A percentile compares a stretch with the other conserved stretches of the same genome.
Evolutionary conservation across 2,797 vertebrate genomes (phyloP).

Genomic region (Molossus molossus): DNA sequence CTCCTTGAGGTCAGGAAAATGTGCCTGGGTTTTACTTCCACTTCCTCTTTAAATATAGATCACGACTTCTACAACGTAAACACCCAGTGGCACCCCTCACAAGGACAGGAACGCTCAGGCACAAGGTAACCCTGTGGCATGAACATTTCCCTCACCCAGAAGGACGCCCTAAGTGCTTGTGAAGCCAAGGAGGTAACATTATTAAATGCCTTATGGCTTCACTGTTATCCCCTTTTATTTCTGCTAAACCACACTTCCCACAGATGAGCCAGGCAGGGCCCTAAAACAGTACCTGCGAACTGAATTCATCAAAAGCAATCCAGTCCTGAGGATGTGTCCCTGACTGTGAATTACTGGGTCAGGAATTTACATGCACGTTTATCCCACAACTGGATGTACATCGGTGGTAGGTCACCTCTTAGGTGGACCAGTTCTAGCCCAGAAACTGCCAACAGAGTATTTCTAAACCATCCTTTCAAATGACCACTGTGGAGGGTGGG

Average conservation of each 20-base stretch:
- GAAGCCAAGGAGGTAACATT: not conserved
- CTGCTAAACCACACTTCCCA: not conserved
- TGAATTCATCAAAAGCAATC: constrained; percentile 23
- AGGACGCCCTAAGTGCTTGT: not conserved
- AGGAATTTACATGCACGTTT: constrained; percentile 3
- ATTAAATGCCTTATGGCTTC: constrained; percentile 8
- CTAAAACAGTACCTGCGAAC: not conserved
- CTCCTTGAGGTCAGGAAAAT: constrained; percentile 38
- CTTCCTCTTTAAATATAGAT: constrained; percentile 74
- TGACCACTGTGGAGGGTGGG: constrained; percentile 27
- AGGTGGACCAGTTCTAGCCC: constrained; percentile 75
- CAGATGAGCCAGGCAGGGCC: constrained; percentile 33
- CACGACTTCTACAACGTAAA: constrained; percentile 64
- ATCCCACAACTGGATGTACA: constrained; percentile 66
- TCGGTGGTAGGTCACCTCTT: constrained; percentile 71
- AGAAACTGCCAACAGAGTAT: constrained; percentile 74
- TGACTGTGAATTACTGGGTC: constrained; percentile 13
- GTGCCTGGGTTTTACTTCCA: constrained; percentile 67
- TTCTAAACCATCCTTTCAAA: constrained; percentile 76
- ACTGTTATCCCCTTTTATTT: not conserved
- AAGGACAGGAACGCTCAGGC: constrained; percentile 16
- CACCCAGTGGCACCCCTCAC: constrained; percentile 79
- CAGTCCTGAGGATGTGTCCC: not conserved
- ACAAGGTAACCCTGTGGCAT: not conserved
- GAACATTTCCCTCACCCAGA: constrained; percentile 8